Percentiles rank a stretch among this genome's conserved stretches.
These are phyloP conservation scores for Enoplosus armatus DNA, from an alignment of 2,797 vertebrate genomes.

Conservation along the genomic window DNA sequence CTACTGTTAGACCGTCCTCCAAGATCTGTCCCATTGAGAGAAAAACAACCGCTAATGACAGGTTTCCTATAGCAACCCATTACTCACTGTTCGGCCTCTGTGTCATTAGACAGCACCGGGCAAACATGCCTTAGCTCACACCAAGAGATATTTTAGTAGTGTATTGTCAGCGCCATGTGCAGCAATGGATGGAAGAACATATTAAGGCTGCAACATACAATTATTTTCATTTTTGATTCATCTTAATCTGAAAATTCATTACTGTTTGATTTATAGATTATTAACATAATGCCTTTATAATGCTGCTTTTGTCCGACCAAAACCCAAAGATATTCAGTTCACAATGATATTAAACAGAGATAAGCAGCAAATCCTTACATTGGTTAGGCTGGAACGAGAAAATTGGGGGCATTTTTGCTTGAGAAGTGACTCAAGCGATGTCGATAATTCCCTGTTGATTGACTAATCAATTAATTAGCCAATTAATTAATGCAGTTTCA, in stretches of 20 bases:
- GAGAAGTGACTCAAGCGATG: neutral
- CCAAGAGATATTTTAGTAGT: constrained; percentile 12
- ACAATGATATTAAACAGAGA: neutral
- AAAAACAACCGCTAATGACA: constrained; percentile 72
- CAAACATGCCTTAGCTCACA: constrained; percentile 42
- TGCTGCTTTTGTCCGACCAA: neutral
- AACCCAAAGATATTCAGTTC: neutral
- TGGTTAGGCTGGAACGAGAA: neutral
- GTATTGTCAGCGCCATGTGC: constrained; percentile 5
- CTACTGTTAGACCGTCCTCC: constrained; percentile 33
- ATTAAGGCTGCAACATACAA: neutral
- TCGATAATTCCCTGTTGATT: neutral
- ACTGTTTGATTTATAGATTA: neutral
- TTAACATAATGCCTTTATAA: neutral
- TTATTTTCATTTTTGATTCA: neutral
- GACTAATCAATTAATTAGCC: neutral
- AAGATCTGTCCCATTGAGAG: constrained; percentile 43
- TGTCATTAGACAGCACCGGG: constrained; percentile 38
- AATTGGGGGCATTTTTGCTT: neutral
- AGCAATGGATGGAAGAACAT: neutral
- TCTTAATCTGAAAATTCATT: neutral
- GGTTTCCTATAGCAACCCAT: constrained; percentile 72
- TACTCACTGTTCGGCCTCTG: constrained; percentile 52
- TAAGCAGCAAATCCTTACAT: neutral
- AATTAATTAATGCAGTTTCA: too few species aligned